A percentile compares a stretch with the other conserved stretches of the same genome.
These are phyloP conservation scores for Ornithorhynchus anatinus DNA, from an alignment of 2,113 vertebrate genomes.

Conservation along the genomic window DNA sequence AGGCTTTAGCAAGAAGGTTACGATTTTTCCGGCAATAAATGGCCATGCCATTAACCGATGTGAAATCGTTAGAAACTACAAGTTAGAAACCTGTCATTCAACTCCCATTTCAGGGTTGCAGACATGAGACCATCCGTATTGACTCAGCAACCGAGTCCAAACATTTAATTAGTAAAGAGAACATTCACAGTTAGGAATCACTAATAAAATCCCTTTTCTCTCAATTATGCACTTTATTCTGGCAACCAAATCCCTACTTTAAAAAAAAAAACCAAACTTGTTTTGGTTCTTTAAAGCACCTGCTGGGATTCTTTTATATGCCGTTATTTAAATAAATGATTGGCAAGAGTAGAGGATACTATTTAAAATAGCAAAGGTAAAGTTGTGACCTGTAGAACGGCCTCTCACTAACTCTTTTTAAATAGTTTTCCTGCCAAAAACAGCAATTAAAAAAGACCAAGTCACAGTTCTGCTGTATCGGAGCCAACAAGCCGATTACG, in stretches of 20 bases:
- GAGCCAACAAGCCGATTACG: slow-evolving; percentile 44
- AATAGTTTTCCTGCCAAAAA: slow-evolving; percentile 10
- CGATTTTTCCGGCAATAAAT: too few species aligned
- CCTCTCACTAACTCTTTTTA: background rate
- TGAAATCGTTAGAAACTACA: slow-evolving; percentile 25
- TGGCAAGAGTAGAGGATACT: slow-evolving; percentile 30
- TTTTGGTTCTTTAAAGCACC: slow-evolving; percentile 39
- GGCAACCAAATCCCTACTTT: too few species aligned
- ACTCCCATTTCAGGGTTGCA: slow-evolving; percentile 29
- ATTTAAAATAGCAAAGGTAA: slow-evolving; percentile 40
- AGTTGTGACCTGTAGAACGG: background rate
- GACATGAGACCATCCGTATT: slow-evolving; percentile 40
- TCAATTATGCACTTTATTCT: slow-evolving; percentile 50
- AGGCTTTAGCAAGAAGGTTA: too few species aligned
- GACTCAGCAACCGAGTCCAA: slow-evolving; percentile 36
- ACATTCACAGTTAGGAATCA: slow-evolving; percentile 30
- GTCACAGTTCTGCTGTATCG: slow-evolving; percentile 31
- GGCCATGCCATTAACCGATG: slow-evolving; percentile 19
- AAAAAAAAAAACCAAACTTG: too few species aligned
- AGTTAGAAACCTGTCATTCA: slow-evolving; percentile 21
- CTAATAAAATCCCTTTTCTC: slow-evolving; percentile 51
- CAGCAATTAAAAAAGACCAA: slow-evolving; percentile 22
- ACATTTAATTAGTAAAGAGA: slow-evolving; percentile 42
- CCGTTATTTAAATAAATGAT: slow-evolving; percentile 21
- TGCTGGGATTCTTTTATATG: slow-evolving; percentile 33